A percentile compares a stretch with the other conserved stretches of the same genome.
phyloP scores from a whole-genome alignment of 2,113 vertebrate species.

The Rhipidura dahli region DNA sequence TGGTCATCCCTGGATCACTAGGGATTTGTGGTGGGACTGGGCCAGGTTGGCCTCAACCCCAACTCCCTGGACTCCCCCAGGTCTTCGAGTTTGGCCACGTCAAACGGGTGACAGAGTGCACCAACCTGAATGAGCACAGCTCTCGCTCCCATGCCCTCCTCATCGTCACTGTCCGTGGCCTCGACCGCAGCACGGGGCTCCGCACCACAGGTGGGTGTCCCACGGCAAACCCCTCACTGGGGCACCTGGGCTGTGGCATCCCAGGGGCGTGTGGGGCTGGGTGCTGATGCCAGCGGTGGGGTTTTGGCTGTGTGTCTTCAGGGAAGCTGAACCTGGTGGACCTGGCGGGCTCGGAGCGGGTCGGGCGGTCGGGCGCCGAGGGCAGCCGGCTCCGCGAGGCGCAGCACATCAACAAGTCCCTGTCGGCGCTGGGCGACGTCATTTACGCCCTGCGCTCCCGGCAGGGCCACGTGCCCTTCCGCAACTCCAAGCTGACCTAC shows the following conservation, averaged over 20 bases:
- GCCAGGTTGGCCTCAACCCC: background rate
- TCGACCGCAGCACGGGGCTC: constrained; percentile 85
- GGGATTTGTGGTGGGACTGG: background rate
- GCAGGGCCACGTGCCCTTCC: constrained; percentile 92
- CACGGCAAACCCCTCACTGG: rapidly evolving
- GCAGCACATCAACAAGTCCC: constrained; percentile 95
- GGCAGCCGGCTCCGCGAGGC: constrained; percentile 91
- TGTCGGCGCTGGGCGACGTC: constrained; percentile 90
- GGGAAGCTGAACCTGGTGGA: constrained; percentile 97
- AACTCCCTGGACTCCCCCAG: constrained; percentile 39
- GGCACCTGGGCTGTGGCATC: rapidly evolving
- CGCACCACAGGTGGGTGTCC: constrained; percentile 80
- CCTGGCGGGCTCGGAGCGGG: constrained; percentile 91
- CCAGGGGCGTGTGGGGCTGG: rapidly evolving
- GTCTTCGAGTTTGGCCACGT: constrained; percentile 88
- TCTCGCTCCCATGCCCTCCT: constrained; percentile 95
- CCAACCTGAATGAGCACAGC: constrained; percentile 93
- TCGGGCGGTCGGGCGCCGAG: constrained; percentile 89
- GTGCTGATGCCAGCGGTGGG: rapidly evolving
- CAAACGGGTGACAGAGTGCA: constrained; percentile 90
- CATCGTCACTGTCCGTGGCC: constrained; percentile 83
- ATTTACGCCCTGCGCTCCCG: constrained; percentile 89
- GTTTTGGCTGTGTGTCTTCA: background rate
- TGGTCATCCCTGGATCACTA: rapidly evolving
- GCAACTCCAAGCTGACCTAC: constrained; percentile 98